Base-by-base conservation (phyloP, 2,888 invertebrate species). In the Plusia festucae region DNA sequence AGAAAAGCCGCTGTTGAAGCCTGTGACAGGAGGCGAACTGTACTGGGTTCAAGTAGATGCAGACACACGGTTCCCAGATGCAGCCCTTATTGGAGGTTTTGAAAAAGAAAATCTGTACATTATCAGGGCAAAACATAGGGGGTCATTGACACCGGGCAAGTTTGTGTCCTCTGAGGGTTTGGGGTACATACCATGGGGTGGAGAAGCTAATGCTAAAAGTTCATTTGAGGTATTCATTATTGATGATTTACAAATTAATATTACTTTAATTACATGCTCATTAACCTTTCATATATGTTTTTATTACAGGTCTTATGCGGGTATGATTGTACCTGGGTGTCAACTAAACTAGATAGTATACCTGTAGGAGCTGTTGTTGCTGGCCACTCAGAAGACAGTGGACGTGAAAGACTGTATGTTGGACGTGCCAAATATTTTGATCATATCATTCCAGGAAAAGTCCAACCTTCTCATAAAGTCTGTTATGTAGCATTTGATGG, bases 61-160 rank as follows among this genome's bases (percentile, higher is more conserved):
- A 27, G 69, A 79, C n/a, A 95, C 96, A n/a, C 94, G 95, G 74
- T 93, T 98, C 60, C 98, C 98, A 27, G 96, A 97, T 51, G 96
- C 96, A 73, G 97, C 97, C 5, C 92, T 97, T 15, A 96, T 97
- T 60, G 97, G 96, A 32, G 97, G 96, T 2, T 95, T 95, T 82
- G 96, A 97, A 83, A 94, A 95, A 53, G 97, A 96, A 83, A 93
- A 96, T 2, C 83, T 97, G 7, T 97, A 96, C 82, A 96, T 97
- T 3, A 96, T 97, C 16, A 95, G 98, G 81, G 97, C 97, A 2
- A 90, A 91, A 20, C 97, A 97, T 85, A 96, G 96, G 76, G 97
- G 97, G 8, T 97, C 96, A n/a, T 88, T 97, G 49, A 96, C 98
- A 71, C 98, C 98, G 57, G 98, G 98, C 24, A 98, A 98, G 89